Evolutionary conservation across 2,113 vertebrate genomes (phyloP).

Genomic region (Panthera leo): DNA sequence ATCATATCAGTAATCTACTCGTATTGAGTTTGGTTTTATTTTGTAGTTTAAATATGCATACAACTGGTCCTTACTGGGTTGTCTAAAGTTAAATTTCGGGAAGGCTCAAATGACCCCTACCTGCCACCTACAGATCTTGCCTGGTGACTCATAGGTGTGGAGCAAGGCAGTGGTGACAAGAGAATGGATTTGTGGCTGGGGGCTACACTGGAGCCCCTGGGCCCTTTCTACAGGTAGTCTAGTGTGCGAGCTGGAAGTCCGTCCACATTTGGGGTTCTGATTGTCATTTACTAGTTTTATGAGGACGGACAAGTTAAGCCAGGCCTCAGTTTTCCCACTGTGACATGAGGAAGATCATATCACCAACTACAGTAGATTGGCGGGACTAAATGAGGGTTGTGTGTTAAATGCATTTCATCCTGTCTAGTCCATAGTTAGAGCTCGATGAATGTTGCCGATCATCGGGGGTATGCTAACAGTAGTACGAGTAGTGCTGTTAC

Average conservation of each 20-base stretch:
- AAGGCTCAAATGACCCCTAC: neutral
- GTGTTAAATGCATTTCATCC: neutral
- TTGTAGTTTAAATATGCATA: neutral
- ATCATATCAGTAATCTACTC: neutral
- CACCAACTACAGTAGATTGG: no score
- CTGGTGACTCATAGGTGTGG: neutral
- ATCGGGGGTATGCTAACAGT: neutral
- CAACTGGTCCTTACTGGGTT: neutral
- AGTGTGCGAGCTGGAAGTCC: no score
- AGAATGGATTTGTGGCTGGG: neutral
- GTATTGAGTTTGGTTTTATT: neutral
- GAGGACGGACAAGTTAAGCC: neutral
- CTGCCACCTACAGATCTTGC: fast-evolving
- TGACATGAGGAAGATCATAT: neutral
- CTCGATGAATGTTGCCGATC: neutral
- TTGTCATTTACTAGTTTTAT: neutral
- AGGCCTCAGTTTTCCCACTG: neutral
- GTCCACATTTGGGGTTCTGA: neutral
- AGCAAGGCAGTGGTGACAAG: neutral
- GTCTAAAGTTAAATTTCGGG: neutral
- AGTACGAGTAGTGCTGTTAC: neutral
- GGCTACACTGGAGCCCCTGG: fast-evolving
- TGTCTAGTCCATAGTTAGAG: neutral
- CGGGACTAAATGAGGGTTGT: neutral
- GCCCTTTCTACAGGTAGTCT: neutral